phyloP scores from a whole-genome alignment of 2,113 vertebrate genomes.

The Holacanthus passer region DNA sequence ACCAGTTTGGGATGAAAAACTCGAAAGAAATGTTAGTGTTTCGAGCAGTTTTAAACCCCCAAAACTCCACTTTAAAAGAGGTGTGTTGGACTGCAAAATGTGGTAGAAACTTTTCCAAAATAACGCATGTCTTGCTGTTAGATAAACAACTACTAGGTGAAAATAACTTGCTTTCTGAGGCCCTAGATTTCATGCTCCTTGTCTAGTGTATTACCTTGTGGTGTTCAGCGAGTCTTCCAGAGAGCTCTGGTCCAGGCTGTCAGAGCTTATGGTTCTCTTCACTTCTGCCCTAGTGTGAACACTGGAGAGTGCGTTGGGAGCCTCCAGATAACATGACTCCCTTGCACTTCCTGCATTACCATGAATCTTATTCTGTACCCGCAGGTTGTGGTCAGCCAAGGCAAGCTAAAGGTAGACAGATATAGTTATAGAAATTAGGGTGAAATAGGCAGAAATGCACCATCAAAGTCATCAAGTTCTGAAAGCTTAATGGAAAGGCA shows the following conservation, averaged over 20 bases:
- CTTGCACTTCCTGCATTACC: conserved; percentile 64
- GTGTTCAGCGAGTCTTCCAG: conserved; percentile 84
- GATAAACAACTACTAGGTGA: too few species aligned
- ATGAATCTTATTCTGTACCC: conserved; percentile 79
- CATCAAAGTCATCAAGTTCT: background rate
- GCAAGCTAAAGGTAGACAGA: conserved; percentile 82
- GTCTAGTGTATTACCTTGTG: conserved; percentile 81
- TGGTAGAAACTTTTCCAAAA: too few species aligned
- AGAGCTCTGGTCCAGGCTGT: conserved; percentile 89
- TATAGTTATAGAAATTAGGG: background rate
- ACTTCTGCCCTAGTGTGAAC: conserved; percentile 44
- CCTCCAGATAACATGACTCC: conserved; percentile 44
- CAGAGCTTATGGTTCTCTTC: conserved; percentile 82
- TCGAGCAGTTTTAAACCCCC: background rate
- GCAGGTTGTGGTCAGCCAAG: conserved; percentile 86
- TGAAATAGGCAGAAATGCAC: background rate
- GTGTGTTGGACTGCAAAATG: too few species aligned
- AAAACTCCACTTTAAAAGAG: too few species aligned
- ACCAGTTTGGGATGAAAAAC: background rate
- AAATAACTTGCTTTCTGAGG: too few species aligned
- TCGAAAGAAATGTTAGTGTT: background rate
- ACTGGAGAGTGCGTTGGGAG: conserved; percentile 6
- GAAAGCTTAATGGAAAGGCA: background rate
- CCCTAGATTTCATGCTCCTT: background rate
- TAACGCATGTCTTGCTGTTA: too few species aligned